A percentile compares a stretch with the other conserved stretches of the same genome.
These are phyloP conservation scores for Cydia pomonella DNA, from an alignment of 1,140 invertebrate species.

Conservation along the genomic window DNA sequence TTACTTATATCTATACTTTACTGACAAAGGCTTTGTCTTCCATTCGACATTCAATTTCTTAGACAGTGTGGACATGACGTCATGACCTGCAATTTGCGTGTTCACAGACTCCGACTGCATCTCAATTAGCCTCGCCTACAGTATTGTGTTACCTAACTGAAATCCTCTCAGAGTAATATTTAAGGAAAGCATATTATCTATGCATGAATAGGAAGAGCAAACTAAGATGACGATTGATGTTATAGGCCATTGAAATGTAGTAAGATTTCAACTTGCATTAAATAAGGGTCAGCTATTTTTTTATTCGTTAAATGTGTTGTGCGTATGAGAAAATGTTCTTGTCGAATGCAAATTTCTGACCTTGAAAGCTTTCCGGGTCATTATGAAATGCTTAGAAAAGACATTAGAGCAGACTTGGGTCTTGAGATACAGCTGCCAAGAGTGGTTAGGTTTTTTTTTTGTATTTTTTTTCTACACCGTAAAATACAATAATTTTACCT, in stretches of 20 bases:
- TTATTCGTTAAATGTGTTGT: not conserved
- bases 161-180: conserved; percentile 17
- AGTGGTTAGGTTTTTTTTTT: not conserved
- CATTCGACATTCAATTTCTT: conserved; percentile 8
- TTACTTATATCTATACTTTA: not conserved
- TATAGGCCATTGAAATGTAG: not conserved
- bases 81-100: conserved; percentile 1
- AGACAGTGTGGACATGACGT: not conserved
- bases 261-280: not conserved
- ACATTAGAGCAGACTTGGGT: too few species aligned
- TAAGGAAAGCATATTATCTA: not conserved
- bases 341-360: too few species aligned
- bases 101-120: not conserved
- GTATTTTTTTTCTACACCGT: too few species aligned
- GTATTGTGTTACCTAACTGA: conserved; percentile 3
- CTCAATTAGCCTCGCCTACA: conserved; percentile 10
- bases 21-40: not conserved
- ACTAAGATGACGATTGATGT: not conserved
- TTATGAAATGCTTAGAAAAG: too few species aligned
- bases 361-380: too few species aligned
- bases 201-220: not conserved
- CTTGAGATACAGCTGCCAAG: too few species aligned
- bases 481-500: too few species aligned
- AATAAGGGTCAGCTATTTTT: not conserved
- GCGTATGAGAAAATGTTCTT: too few species aligned